Base-by-base conservation (phyloP, 1,140 invertebrate genomes). In the Aphidius gifuensis region DNA sequence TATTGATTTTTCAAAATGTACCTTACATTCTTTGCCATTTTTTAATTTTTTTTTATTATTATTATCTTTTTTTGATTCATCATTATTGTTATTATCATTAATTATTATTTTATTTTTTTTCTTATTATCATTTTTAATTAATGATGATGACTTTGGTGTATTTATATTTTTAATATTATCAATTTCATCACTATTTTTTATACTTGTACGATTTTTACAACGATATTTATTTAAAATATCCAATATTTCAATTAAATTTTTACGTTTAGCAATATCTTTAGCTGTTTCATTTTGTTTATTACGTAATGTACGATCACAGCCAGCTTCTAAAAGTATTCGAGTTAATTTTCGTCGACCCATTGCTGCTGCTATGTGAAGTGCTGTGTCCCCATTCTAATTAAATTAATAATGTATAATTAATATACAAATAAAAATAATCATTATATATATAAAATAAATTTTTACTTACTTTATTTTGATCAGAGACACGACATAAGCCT, bases 221-320 rank as follows among this genome's bases (percentile, higher is more conserved):
- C 84, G 57, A 72, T 87, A 78, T 42, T 85, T 87, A 64, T 87
- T 86, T 6, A 94, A 83, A 54, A 93, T 90, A 65, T 85, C 84
- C 42, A 93, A 84, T 44, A 96, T 92, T 75, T 96, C 93, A 6
- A 84, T 80, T 39, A 92, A 84, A 64, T 90, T 90, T 77, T 98
- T 98, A 43, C 95, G 83, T 6, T 86, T 81, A 0, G 94, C 93
- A 64, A 98, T 97, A 71, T 96, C 94, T 67, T 88, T 83, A 0
- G 95, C 91, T 0, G 92, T 95, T 77, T 98, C 96, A 21, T 86
- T 86, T 84, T 98, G 95, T 79, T 96, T 94, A 77, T 98, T 98
- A 58, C 86, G 85, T 6, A 95, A 77, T 6, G 82, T 81, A 66
- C 88, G 85, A 68, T 94, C 88, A 69, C 92, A 93, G 54, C 89